Evolutionary conservation across 2,888 invertebrate species (phyloP).

Genomic region (Eristalis arbustorum): DNA sequence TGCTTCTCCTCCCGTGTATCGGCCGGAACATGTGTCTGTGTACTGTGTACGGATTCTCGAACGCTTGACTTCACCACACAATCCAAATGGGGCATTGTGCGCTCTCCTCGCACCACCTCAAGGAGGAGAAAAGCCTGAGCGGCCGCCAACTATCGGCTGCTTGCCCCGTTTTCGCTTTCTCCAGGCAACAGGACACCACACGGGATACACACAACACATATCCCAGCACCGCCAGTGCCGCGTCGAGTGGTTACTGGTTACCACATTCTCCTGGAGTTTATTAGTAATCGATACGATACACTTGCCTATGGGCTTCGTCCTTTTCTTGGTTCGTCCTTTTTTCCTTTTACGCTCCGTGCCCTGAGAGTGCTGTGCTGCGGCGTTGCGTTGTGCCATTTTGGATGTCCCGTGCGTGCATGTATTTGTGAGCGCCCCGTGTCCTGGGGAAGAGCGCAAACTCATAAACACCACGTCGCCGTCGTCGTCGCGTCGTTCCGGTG

Average conservation of each 20-base stretch:
- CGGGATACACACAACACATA: slow-evolving; percentile 47
- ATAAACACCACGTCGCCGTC: slow-evolving; percentile 15
- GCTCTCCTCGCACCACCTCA: slow-evolving; percentile 43
- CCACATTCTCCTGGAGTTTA: slow-evolving; percentile 65
- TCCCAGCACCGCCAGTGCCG: neutral
- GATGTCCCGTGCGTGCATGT: slow-evolving; percentile 32
- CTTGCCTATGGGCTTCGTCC: slow-evolving; percentile 49
- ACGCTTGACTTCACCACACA: slow-evolving; percentile 63
- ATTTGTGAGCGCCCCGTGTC: slow-evolving; percentile 1
- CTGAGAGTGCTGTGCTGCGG: neutral
- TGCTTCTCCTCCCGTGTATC: slow-evolving; percentile 1
- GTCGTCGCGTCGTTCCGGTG: neutral
- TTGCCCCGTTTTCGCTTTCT: neutral
- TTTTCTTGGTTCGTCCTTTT: slow-evolving; percentile 42
- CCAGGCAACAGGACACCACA: slow-evolving; percentile 14
- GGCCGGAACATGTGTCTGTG: slow-evolving; percentile 37
- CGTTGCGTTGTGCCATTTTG: slow-evolving; percentile 61
- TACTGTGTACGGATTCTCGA: neutral
- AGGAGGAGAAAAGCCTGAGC: slow-evolving; percentile 49
- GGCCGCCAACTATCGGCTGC: neutral
- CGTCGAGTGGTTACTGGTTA: slow-evolving; percentile 18
- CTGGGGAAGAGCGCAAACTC: slow-evolving; percentile 58
- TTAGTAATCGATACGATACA: slow-evolving; percentile 68
- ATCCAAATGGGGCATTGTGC: neutral
- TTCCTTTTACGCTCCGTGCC: neutral